These are phyloP conservation scores for Caiman crocodilus DNA, from an alignment of 2,797 vertebrate genomes.

Conservation along the genomic window DNA sequence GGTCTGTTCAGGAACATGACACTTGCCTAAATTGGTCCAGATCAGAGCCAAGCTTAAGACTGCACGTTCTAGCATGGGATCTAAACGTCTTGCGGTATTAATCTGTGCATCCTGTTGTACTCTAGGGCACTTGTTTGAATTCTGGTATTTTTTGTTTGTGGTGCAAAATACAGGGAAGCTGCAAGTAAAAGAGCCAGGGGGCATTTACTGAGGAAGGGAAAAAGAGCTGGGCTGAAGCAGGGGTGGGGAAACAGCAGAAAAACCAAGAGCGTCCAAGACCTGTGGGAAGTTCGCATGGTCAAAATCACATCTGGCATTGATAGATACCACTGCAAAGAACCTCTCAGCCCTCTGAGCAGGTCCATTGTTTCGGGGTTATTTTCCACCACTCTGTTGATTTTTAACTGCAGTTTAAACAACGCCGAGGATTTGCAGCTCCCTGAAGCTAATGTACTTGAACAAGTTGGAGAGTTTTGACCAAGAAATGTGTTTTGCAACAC, in stretches of 20 bases:
- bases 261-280: slow-evolving; percentile 3
- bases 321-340: slow-evolving; percentile 9
- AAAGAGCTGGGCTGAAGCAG: neutral
- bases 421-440: slow-evolving; percentile 13
- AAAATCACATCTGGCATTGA: slow-evolving; percentile 42
- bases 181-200: neutral
- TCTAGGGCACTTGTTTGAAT: slow-evolving; percentile 17
- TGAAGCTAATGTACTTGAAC: slow-evolving; percentile 68
- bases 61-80: neutral
- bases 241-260: slow-evolving; percentile 5
- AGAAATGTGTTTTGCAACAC: slow-evolving; percentile 32
- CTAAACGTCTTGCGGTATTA: slow-evolving; percentile 1
- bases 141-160: neutral
- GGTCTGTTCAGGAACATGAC: rapidly evolving
- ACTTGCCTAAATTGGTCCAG: slow-evolving; percentile 10
- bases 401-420: slow-evolving; percentile 26
- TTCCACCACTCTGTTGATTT: neutral
- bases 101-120: neutral
- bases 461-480: slow-evolving; percentile 49
- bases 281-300: neutral
- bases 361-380: neutral
- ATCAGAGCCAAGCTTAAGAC: neutral
- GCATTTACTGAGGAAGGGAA: neutral
- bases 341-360: neutral
- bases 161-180: slow-evolving; percentile 5